These are phyloP conservation scores for Platycheirus albimanus DNA, from an alignment of 2,888 invertebrate species.

Conservation along the genomic window DNA sequence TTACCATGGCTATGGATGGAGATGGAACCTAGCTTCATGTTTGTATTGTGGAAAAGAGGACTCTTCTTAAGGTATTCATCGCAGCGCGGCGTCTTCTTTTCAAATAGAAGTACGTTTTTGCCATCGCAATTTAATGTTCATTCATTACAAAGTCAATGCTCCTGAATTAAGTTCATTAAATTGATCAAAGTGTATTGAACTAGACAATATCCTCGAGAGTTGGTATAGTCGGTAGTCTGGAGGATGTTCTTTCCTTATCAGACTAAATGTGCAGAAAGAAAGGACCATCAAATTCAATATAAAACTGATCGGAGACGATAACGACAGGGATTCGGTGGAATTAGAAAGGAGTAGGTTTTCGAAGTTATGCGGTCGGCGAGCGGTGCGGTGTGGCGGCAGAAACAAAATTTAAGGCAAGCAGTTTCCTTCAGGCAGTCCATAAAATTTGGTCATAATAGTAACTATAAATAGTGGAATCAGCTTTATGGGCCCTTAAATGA, in stretches of 20 bases:
- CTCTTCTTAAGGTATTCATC: too few species aligned
- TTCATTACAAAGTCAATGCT: slow-evolving; percentile 16
- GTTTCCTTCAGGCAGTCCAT: slow-evolving; percentile 24
- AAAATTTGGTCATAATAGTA: slow-evolving; percentile 39
- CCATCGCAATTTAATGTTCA: slow-evolving; percentile 14
- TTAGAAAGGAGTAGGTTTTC: neutral
- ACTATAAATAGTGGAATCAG: slow-evolving; percentile 20
- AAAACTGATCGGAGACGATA: slow-evolving; percentile 16
- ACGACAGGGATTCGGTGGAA: neutral
- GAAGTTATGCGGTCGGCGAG: neutral
- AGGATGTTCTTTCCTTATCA: neutral
- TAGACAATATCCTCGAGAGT: neutral
- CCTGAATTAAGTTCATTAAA: slow-evolving; percentile 1
- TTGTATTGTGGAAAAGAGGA: too few species aligned
- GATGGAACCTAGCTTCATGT: too few species aligned
- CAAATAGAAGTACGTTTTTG: too few species aligned
- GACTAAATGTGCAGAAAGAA: neutral
- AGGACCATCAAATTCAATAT: slow-evolving; percentile 27
- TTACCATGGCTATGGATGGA: too few species aligned
- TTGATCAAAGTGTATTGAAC: neutral
- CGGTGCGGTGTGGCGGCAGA: neutral
- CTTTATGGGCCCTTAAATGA: slow-evolving; percentile 25
- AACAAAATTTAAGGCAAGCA: slow-evolving; percentile 17
- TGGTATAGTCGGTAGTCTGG: too few species aligned
- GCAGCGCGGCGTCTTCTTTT: too few species aligned